These are phyloP conservation scores for Brachionus manjavacas DNA, from an alignment of 1,140 invertebrate genomes.

Conservation along the genomic window DNA sequence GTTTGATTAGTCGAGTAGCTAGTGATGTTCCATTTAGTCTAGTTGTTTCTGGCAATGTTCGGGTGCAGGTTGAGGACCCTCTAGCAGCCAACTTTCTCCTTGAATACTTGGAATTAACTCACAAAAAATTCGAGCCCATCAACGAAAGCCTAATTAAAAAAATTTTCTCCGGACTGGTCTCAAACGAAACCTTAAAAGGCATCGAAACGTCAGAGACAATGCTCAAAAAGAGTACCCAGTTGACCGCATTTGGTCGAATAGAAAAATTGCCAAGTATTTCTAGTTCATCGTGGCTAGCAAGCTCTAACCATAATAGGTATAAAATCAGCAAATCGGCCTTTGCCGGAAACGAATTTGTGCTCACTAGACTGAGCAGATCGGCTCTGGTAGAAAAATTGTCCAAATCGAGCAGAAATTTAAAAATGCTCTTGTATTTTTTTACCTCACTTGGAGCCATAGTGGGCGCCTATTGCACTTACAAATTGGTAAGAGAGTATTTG, in stretches of 20 bases:
- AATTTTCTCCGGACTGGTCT: not conserved
- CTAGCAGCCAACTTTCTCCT: not conserved
- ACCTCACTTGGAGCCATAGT: not conserved
- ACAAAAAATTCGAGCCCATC: not conserved
- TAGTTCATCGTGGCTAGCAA: not conserved
- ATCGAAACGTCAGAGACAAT: conserved; percentile 17
- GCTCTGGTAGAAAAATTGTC: not conserved
- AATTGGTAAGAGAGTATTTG: not conserved
- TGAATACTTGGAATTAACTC: conserved; percentile 29
- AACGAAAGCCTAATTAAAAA: not conserved
- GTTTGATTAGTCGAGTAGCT: not conserved
- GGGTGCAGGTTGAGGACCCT: not conserved
- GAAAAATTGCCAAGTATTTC: not conserved
- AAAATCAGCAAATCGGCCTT: not conserved
- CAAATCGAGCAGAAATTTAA: not conserved
- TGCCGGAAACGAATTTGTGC: not conserved
- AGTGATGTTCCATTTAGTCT: conserved; percentile 36
- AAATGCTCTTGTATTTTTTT: not conserved
- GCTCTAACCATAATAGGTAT: not conserved
- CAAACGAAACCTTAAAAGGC: not conserved
- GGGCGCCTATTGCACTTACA: conserved; percentile 10
- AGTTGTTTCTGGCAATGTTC: not conserved
- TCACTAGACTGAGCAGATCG: not conserved
- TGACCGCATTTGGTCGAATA: conserved; percentile 32
- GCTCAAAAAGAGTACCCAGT: not conserved